Evolutionary conservation across 2,113 vertebrate genomes (phyloP), one percentile per base, ranked within the genome.

Genomic region (Lates calcarifer): DNA sequence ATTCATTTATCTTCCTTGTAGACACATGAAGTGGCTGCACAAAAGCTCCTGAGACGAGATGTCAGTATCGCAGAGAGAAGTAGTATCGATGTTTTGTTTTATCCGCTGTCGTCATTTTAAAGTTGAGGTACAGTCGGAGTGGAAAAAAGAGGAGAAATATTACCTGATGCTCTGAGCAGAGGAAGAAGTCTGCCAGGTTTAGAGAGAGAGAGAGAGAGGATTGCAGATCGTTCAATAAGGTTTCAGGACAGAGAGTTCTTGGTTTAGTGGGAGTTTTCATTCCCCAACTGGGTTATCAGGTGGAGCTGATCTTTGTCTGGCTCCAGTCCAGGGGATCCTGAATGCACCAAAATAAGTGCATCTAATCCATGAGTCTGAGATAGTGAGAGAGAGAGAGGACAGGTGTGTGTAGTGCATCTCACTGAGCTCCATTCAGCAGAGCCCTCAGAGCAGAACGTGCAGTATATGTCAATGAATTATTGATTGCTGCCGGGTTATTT

Each of bases 401-500:
- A 67, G 57, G 58, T 53, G 63, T 66, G 77, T 22, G 41, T 26
- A n/a, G 43, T 18, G 29, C 55, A 47, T 75, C 51, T 81, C 77
- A 79, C 17, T 82, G 66, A 88, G 81, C 28, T 69, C 47, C 63
- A 72, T 87, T 88, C 84, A 90, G 47, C 37, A 49, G 28, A 77
- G 24, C 58, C 18, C 61, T 39, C 43, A 31, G 82, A 87, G 83
- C 84, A 84, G 82, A 88, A 87, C 66, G 11, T 63, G 53, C 63
- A 60, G 60, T 84, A 79, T 45, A 76, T 70, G 26, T 78, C 62
- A 45, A 87, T 93, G 35, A 92, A 93, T 91, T 88, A 93, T 93
- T 88, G 63, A 93, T 82, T 2, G 0, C 39, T 31, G 15, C 35
- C 5, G 18, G 63, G 26, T 10, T 55, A 1, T 63, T 63, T 77